A percentile compares a stretch with the other conserved stretches of the same genome.
phyloP scores from a whole-genome alignment of 1,140 invertebrate genomes.

The Latrodectus geometricus region DNA sequence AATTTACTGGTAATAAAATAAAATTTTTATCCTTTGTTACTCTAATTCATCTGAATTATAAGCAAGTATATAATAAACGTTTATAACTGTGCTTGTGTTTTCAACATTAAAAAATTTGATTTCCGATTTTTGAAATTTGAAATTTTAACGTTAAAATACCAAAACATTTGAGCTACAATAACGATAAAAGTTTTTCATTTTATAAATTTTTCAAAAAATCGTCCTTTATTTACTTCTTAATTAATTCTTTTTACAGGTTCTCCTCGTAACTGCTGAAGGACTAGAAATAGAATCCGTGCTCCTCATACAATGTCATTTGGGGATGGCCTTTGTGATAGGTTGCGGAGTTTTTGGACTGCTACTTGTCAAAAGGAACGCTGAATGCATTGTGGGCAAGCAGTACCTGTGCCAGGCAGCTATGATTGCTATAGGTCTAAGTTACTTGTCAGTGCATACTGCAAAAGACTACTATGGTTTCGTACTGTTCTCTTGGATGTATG shows the following conservation, averaged over 20 bases:
- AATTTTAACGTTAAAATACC: too few relatives aligned
- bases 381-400: constrained; percentile 86
- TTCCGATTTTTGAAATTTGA: too few relatives aligned
- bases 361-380: constrained; percentile 79
- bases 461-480: constrained; percentile 83
- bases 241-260: constrained; percentile 15
- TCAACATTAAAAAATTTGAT: too few relatives aligned
- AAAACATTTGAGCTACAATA: too few relatives aligned
- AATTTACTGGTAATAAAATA: too few relatives aligned
- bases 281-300: constrained; percentile 24
- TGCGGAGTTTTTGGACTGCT: constrained; percentile 82
- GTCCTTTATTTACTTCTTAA: not conserved
- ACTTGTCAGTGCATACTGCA: constrained; percentile 80
- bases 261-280: constrained; percentile 28
- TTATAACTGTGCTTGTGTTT: too few relatives aligned
- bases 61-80: too few relatives aligned
- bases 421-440: constrained; percentile 80
- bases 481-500: constrained; percentile 78
- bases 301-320: constrained; percentile 67
- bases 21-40: too few relatives aligned
- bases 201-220: too few relatives aligned
- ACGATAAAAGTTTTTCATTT: too few relatives aligned
- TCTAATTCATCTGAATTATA: too few relatives aligned
- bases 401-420: constrained; percentile 86
- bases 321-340: constrained; percentile 84